A percentile compares a stretch with the other conserved stretches of the same genome.
These are phyloP conservation scores for Rhabdophis nuchalis DNA, from an alignment of 2,797 vertebrate species.

Conservation along the genomic window DNA sequence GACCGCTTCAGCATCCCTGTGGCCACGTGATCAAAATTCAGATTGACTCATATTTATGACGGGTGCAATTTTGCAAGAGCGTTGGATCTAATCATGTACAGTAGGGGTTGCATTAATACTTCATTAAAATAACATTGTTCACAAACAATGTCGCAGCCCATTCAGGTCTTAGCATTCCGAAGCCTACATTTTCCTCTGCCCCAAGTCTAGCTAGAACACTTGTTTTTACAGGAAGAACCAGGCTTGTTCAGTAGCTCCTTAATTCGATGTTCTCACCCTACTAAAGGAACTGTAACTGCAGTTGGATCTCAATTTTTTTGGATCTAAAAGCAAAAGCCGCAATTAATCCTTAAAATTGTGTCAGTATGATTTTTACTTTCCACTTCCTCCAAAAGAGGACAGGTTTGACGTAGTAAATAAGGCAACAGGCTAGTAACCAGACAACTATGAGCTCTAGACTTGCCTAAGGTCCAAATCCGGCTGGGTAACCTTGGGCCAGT, in stretches of 20 bases:
- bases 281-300: not conserved
- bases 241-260: not conserved
- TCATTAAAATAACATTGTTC: constrained; percentile 20
- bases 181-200: not conserved
- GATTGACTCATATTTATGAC: too few species aligned
- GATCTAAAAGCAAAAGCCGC: not conserved
- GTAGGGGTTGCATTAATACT: constrained; percentile 7
- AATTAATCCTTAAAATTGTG: too few species aligned
- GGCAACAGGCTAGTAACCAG: not conserved
- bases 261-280: not conserved
- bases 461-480: not conserved
- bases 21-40: too few species aligned
- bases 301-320: not conserved
- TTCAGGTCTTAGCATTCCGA: not conserved
- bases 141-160: not conserved
- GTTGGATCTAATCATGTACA: constrained; percentile 17
- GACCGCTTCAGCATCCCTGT: too few species aligned
- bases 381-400: not conserved
- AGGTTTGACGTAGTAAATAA: not conserved
- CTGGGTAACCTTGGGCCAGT: not conserved
- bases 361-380: not conserved
- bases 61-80: constrained; percentile 4
- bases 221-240: not conserved
- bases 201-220: not conserved
- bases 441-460: not conserved